A percentile compares a stretch with the other conserved stretches of the same genome.
Conservation (phyloP, 2,888 invertebrate species). For the Drosophila paracracens region DNA sequence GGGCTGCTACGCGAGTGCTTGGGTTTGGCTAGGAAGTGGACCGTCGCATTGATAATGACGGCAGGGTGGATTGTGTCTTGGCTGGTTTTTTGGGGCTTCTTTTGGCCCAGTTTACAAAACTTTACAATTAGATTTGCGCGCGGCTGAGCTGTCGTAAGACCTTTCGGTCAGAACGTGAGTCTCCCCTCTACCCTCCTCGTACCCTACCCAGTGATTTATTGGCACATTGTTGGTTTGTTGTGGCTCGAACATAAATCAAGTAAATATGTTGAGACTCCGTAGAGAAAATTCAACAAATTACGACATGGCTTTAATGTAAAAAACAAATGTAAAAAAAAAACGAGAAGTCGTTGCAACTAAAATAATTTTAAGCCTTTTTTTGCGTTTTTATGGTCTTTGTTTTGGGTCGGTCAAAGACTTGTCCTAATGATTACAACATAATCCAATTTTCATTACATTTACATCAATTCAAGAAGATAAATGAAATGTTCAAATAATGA, state of each 20-base stretch:
- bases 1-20: slow-evolving; percentile 13
- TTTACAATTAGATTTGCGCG: slow-evolving; percentile 75
- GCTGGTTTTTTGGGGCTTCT: slow-evolving; percentile 37
- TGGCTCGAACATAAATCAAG: slow-evolving; percentile 60
- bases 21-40: slow-evolving; percentile 5
- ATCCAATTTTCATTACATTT: slow-evolving; percentile 77
- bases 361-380: slow-evolving; percentile 30
- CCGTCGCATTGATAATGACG: slow-evolving; percentile 65
- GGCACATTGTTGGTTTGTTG: slow-evolving; percentile 61
- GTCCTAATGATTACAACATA: slow-evolving; percentile 72
- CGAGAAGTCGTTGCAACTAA: slow-evolving; percentile 13
- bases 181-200: not conserved
- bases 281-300: slow-evolving; percentile 41
- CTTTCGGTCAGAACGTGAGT: slow-evolving; percentile 38
- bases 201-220: slow-evolving; percentile 56
- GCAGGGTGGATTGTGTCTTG: slow-evolving; percentile 52
- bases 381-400: not conserved
- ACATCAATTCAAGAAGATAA: slow-evolving; percentile 76
- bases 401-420: slow-evolving; percentile 34
- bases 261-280: slow-evolving; percentile 61
- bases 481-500: slow-evolving; percentile 77
- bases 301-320: slow-evolving; percentile 24
- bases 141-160: slow-evolving; percentile 48
- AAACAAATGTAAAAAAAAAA: not conserved
- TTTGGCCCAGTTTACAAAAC: slow-evolving; percentile 66